Evolutionary conservation across 2,888 invertebrate species (phyloP), one percentile per base, ranked within the genome.

Genomic region (Malachius bipustulatus): DNA sequence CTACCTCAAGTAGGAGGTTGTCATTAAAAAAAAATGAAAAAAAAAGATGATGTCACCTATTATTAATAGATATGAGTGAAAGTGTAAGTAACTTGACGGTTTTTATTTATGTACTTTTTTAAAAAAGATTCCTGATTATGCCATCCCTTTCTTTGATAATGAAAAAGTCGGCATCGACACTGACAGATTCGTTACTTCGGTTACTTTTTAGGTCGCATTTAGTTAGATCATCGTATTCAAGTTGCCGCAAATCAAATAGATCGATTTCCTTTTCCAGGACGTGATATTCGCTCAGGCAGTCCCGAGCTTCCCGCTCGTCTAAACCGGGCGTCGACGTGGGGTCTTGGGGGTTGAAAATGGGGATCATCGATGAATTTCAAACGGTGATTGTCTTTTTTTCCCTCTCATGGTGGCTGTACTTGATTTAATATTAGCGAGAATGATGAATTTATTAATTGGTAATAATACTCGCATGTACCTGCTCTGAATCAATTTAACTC

Each of bases 331-430:
- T 84, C 37, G 74, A 73, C 8, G 47, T 46, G 48, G 77, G 70
- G 54, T 79, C 77, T 47, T 77, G 71, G 40, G 77, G 73, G 59
- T 72, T 75, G 66, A 76, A 77, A 68, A 69, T 75, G 81, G 46
- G 75, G 75, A 59, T 87, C 85, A 62, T 87, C 87, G 60, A 85
- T 85, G 60, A 79, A 87, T 58, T 84, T 85, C 59, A 83, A 63
- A 59, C 77, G 77, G 45, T 70, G 64, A 47, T 74, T 73, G 59
- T 75, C 68, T 37, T 55, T 56, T 37, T 47, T 43, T 29, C n/a
- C 35, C 38, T 41, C 37, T 46, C 50, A 49, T 49, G 42, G 41
- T 41, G 29, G 16, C 15, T 26, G 6, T n/a, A n/a, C n/a, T n/a
- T n/a, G n/a, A n/a, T n/a, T n/a, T n/a, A n/a, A n/a, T n/a, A n/a